phyloP scores from a whole-genome alignment of 2,797 vertebrate species.

The Onychomys torridus region DNA sequence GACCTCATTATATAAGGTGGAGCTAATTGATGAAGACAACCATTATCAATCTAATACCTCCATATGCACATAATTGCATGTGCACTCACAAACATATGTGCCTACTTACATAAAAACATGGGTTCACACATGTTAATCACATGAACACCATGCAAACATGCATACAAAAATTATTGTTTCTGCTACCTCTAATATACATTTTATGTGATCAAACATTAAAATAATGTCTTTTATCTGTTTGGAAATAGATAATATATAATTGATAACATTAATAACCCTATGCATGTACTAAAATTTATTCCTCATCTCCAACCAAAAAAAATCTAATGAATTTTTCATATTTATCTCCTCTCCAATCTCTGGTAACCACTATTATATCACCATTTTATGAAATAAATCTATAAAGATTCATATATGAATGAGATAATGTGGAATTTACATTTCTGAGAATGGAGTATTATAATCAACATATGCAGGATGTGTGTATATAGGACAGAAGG shows the following conservation, averaged over 20 bases:
- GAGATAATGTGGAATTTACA: background rate
- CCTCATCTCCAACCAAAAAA: background rate
- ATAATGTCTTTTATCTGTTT: background rate
- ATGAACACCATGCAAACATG: background rate
- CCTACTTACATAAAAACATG: background rate
- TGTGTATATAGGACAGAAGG: background rate
- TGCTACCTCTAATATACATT: no score
- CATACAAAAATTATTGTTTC: background rate
- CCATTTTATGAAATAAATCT: background rate
- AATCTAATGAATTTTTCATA: background rate
- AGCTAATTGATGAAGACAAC: background rate
- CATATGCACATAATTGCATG: background rate
- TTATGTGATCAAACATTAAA: no score
- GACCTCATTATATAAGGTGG: background rate
- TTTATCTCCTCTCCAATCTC: background rate
- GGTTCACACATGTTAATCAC: background rate
- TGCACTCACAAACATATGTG: background rate
- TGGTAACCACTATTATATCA: background rate
- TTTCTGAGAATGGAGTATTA: background rate
- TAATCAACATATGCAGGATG: background rate
- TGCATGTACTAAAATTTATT: background rate
- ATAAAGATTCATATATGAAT: background rate
- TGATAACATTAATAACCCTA: background rate
- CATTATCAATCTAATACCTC: background rate
- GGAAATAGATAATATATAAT: background rate